phyloP scores from a whole-genome alignment of 2,888 invertebrate genomes.

The Tetrapedia diversipes region DNA sequence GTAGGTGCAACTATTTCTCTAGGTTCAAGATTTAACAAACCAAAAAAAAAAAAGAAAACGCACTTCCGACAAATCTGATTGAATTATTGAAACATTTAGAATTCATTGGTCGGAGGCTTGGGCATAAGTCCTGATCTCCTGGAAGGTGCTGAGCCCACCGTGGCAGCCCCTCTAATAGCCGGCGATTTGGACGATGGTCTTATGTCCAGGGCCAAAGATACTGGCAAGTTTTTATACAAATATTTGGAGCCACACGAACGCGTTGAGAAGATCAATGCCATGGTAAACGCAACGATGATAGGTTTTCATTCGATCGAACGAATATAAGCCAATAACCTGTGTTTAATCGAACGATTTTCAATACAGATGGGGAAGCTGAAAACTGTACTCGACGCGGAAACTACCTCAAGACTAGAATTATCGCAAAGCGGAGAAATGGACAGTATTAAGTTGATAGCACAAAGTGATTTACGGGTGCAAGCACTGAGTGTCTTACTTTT shows the following conservation, averaged over 20 bases:
- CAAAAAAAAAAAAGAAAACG: not conserved
- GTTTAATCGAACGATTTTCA: not conserved
- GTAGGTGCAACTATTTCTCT: slow-evolving; percentile 41
- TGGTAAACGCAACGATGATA: slow-evolving; percentile 86
- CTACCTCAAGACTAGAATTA: slow-evolving; percentile 83
- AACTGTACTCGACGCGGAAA: slow-evolving; percentile 89
- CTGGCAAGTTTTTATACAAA: slow-evolving; percentile 92
- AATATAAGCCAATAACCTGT: too few species aligned
- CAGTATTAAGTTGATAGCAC: slow-evolving; percentile 80
- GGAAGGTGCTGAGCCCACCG: slow-evolving; percentile 81
- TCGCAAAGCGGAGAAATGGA: slow-evolving; percentile 76
- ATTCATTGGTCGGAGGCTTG: slow-evolving; percentile 81
- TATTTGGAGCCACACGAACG: slow-evolving; percentile 88
- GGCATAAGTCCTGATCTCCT: slow-evolving; percentile 81
- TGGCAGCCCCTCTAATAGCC: slow-evolving; percentile 77
- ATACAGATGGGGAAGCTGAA: slow-evolving; percentile 89
- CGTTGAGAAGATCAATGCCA: slow-evolving; percentile 91
- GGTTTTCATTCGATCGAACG: too few species aligned
- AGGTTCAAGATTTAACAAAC: slow-evolving; percentile 27
- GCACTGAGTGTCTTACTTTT: slow-evolving; percentile 96
- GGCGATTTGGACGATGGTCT: slow-evolving; percentile 89
- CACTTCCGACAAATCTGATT: slow-evolving; percentile 53
- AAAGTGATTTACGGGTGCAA: slow-evolving; percentile 94
- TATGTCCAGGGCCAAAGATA: slow-evolving; percentile 94
- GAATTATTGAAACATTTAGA: slow-evolving; percentile 76